These are phyloP conservation scores for Benthosema pterotum DNA, from an alignment of 2,797 vertebrate species.

Conservation along the genomic window DNA sequence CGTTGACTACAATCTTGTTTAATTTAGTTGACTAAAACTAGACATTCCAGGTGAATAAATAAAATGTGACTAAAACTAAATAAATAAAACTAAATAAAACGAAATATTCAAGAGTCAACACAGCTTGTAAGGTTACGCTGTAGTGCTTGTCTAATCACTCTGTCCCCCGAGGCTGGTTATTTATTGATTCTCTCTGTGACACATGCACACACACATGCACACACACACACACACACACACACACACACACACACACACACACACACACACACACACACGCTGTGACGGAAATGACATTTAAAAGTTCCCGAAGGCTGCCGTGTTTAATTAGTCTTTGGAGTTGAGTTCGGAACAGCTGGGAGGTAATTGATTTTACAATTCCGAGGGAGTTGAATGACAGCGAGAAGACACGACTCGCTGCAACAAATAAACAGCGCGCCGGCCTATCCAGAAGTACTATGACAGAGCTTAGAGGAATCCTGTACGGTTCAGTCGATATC, in stretches of 20 bases:
- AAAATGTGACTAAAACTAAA: too few relatives aligned
- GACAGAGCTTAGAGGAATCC: not conserved
- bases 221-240: not conserved
- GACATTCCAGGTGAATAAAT: too few relatives aligned
- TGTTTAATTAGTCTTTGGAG: conserved; percentile 54
- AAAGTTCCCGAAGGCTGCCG: conserved; percentile 28
- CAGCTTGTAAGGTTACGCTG: too few relatives aligned
- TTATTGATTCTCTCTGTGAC: too few relatives aligned
- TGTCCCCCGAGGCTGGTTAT: too few relatives aligned
- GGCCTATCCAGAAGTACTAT: too few relatives aligned
- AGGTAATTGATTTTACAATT: conserved; percentile 61
- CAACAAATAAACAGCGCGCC: too few relatives aligned
- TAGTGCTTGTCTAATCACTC: too few relatives aligned
- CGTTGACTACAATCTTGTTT: too few relatives aligned
- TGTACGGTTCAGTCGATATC: conserved; percentile 9
- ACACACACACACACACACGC: not conserved
- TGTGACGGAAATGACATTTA: conserved; percentile 8
- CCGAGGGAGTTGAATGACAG: conserved; percentile 15
- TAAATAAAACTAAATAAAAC: too few relatives aligned
- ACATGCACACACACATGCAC: not conserved
- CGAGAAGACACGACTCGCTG: not conserved
- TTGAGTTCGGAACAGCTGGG: conserved; percentile 33
- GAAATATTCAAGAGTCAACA: too few relatives aligned
- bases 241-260: not conserved
- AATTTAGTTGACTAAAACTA: too few relatives aligned